Conservation (phyloP, 2,888 invertebrate species). For the Elysia crispata region DNA sequence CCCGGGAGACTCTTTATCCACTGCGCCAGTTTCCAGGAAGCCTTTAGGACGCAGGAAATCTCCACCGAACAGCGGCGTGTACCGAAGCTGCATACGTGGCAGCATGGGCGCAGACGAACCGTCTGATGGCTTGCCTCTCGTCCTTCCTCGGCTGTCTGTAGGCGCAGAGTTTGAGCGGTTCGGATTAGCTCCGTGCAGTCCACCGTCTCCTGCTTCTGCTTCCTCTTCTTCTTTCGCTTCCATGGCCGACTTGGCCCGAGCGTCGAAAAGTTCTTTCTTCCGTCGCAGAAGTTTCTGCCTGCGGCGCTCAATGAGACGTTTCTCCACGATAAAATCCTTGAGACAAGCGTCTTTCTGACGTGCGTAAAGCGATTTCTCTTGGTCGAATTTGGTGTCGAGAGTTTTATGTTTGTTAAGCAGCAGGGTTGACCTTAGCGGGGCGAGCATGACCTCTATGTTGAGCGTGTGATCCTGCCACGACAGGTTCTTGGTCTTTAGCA, state of each 20-base stretch:
- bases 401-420: conserved; percentile 69
- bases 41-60: conserved; percentile 15
- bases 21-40: conserved; percentile 29
- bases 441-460: conserved; percentile 67
- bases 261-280: conserved; percentile 30
- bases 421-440: conserved; percentile 61
- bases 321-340: conserved; percentile 59
- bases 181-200: conserved; percentile 2
- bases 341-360: conserved; percentile 58
- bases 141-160: not conserved
- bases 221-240: conserved; percentile 6
- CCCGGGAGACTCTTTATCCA: not conserved
- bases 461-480: conserved; percentile 68
- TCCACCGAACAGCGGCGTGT: conserved; percentile 15
- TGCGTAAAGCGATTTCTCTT: conserved; percentile 58
- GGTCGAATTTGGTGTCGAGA: conserved; percentile 58
- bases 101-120: not conserved
- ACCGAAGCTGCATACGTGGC: not conserved
- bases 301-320: conserved; percentile 49
- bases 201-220: not conserved
- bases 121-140: not conserved
- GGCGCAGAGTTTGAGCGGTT: conserved; percentile 20
- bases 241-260: conserved; percentile 32
- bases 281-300: not conserved
- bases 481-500: conserved; percentile 61